These are phyloP conservation scores for Atrichornis clamosus DNA, from an alignment of 2,113 vertebrate species.

Conservation along the genomic window DNA sequence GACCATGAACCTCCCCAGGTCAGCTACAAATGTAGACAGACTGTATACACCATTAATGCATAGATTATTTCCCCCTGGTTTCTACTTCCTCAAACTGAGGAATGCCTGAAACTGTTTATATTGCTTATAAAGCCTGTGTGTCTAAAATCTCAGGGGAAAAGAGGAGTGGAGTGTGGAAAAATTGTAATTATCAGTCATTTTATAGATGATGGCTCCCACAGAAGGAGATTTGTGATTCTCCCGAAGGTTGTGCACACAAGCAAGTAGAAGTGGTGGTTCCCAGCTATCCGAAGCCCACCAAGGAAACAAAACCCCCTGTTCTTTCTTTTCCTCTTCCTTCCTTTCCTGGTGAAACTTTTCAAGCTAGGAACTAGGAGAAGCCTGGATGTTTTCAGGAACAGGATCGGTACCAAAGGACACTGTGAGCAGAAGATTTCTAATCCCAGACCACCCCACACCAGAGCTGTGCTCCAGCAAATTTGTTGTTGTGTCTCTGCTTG, in stretches of 20 bases:
- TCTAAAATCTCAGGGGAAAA: background rate
- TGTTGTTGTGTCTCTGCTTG: background rate
- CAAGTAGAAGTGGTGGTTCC: background rate
- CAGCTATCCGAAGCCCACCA: background rate
- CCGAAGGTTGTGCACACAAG: background rate
- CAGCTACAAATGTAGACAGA: background rate
- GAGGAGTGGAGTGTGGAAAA: background rate
- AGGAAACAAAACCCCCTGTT: fast-evolving
- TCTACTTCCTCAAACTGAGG: background rate
- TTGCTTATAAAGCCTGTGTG: background rate
- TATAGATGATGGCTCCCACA: background rate
- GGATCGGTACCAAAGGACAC: background rate
- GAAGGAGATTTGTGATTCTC: background rate
- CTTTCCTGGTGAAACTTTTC: background rate
- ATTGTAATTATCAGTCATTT: background rate
- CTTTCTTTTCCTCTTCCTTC: background rate
- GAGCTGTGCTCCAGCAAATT: background rate
- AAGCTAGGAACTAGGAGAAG: background rate
- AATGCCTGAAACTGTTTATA: background rate
- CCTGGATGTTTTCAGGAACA: background rate
- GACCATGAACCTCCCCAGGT: background rate
- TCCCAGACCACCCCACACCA: background rate
- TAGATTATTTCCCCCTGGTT: background rate
- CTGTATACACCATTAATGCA: background rate
- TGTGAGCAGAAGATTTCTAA: background rate